Evolutionary conservation across 2,113 vertebrate genomes (phyloP).

Genomic region (Grammomys dolichurus): DNA sequence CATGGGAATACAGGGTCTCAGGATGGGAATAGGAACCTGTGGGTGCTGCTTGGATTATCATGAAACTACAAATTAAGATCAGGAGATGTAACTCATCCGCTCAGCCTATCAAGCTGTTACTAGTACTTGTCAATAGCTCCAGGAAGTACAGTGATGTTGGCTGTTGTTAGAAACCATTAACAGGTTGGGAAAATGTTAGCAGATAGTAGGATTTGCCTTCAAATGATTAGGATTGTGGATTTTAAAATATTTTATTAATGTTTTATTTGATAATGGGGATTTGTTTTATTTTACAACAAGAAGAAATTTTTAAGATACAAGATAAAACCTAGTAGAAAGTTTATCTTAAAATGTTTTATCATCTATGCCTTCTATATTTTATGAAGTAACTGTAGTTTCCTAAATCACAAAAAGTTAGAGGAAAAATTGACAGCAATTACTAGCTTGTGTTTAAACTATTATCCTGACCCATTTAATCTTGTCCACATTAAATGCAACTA

Average conservation of each 20-base stretch:
- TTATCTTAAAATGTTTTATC: conserved; percentile 9
- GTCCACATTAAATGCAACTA: background rate
- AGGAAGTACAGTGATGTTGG: no score
- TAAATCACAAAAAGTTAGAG: background rate
- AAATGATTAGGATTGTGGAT: background rate
- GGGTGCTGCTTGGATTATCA: background rate
- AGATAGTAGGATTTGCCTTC: background rate
- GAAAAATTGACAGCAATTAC: background rate
- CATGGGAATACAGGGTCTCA: rapidly evolving
- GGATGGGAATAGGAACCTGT: background rate
- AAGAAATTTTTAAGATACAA: conserved; percentile 17
- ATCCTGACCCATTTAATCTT: background rate
- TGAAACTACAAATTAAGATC: background rate
- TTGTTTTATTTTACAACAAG: background rate
- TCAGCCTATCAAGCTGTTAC: background rate
- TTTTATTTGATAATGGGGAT: background rate
- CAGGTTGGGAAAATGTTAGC: background rate
- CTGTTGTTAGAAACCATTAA: conserved; percentile 20
- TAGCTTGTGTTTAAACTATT: background rate
- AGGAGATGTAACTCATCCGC: background rate
- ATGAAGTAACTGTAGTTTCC: background rate
- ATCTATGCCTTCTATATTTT: background rate
- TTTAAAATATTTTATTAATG: background rate
- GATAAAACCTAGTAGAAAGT: background rate
- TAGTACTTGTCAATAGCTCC: background rate